These are phyloP conservation scores for Selenia dentaria DNA, from an alignment of 2,888 invertebrate genomes.

Conservation along the genomic window DNA sequence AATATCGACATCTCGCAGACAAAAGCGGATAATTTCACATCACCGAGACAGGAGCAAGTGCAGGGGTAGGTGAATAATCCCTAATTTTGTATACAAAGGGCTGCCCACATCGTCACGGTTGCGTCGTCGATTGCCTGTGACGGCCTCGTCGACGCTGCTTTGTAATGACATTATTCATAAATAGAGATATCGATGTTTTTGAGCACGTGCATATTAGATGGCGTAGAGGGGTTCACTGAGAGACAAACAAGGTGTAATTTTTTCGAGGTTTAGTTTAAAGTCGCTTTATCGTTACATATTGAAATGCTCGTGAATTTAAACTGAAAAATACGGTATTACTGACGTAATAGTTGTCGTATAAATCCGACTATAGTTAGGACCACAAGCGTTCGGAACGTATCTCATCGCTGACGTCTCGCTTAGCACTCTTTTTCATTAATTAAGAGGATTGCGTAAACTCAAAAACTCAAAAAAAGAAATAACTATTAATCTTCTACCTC, in stretches of 20 bases:
- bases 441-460: no score
- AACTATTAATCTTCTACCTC: no score
- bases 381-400: no score
- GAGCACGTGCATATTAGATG: constrained; percentile 21
- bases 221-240: background rate
- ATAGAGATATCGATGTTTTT: constrained; percentile 22
- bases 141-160: constrained; percentile 40
- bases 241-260: background rate
- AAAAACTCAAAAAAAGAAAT: no score
- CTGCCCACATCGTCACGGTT: constrained; percentile 64
- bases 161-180: constrained; percentile 18
- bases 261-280: background rate
- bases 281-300: no score
- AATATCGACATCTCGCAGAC: constrained; percentile 26
- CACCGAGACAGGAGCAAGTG: constrained; percentile 32
- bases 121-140: constrained; percentile 51
- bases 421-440: no score
- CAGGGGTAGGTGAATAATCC: constrained; percentile 60
- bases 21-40: constrained; percentile 55
- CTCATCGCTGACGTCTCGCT: no score
- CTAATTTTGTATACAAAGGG: constrained; percentile 75
- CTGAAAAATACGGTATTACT: no score
- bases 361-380: no score
- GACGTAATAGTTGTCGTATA: no score
- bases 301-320: no score